A percentile compares a stretch with the other conserved stretches of the same genome.
These are phyloP conservation scores for Macropus fuliginosus DNA, from an alignment of 2,797 vertebrate species.

Conservation along the genomic window DNA sequence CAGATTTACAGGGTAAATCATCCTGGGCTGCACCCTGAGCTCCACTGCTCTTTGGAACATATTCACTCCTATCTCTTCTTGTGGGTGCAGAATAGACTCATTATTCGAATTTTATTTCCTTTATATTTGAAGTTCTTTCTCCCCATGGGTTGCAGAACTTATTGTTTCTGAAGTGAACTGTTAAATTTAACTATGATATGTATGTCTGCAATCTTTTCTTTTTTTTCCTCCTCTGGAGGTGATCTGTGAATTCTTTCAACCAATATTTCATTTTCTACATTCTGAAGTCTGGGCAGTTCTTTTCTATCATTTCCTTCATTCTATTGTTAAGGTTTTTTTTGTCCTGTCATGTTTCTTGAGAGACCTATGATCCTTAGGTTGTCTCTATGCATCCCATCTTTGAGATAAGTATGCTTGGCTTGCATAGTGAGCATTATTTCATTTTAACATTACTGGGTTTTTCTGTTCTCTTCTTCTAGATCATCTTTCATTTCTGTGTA, in stretches of 20 bases:
- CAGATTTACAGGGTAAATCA: too few relatives aligned
- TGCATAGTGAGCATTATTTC: not conserved
- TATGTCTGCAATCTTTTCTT: not conserved
- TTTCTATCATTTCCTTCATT: not conserved
- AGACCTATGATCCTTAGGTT: not conserved
- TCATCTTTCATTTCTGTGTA: not conserved
- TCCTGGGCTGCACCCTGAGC: not conserved
- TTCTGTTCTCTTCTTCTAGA: not conserved
- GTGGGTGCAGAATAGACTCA: not conserved
- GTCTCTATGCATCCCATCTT: not conserved
- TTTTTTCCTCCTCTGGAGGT: not conserved
- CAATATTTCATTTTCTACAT: not conserved
- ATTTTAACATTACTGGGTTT: not conserved
- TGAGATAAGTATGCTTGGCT: not conserved
- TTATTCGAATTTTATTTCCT: not conserved
- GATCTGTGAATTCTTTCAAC: not conserved
- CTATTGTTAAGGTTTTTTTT: too few relatives aligned
- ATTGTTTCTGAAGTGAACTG: too few relatives aligned
- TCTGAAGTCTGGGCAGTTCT: not conserved
- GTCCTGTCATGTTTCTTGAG: not conserved
- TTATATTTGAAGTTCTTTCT: not conserved
- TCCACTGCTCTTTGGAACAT: not conserved
- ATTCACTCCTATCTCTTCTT: not conserved
- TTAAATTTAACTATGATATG: not conserved
- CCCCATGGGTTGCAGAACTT: too few relatives aligned